These are phyloP conservation scores for Myiothlypis coronata DNA, from an alignment of 2,797 vertebrate species.

Conservation along the genomic window DNA sequence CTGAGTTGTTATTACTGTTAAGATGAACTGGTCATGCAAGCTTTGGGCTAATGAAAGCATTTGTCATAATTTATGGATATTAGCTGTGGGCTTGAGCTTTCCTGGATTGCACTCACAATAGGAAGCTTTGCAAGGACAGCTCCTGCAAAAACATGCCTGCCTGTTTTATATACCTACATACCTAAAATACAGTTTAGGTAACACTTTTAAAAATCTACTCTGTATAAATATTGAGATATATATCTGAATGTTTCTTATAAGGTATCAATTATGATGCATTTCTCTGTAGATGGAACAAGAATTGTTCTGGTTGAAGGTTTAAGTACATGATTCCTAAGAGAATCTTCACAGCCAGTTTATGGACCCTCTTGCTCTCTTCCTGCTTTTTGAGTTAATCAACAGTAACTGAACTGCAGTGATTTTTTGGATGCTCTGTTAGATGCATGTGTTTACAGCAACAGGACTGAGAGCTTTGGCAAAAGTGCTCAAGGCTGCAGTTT, in stretches of 20 bases:
- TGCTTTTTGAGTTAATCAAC: background rate
- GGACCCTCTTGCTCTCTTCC: background rate
- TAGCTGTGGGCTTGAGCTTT: background rate
- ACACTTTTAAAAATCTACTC: background rate
- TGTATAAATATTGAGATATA: background rate
- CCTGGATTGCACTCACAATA: background rate
- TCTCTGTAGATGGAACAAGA: background rate
- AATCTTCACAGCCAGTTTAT: background rate
- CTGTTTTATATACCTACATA: background rate
- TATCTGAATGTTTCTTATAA: background rate
- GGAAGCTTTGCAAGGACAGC: background rate
- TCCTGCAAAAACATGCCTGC: background rate
- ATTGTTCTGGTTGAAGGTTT: background rate
- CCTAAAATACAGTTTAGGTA: background rate
- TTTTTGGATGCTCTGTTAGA: background rate
- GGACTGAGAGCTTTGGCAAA: background rate
- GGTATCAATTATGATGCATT: background rate
- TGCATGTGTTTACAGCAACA: background rate
- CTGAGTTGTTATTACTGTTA: background rate
- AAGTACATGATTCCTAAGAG: background rate
- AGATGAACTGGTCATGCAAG: background rate
- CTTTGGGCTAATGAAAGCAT: background rate
- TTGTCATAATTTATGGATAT: background rate
- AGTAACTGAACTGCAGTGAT: background rate
- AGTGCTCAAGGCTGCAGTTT: background rate